phyloP scores from a whole-genome alignment of 2,797 vertebrate species.

The Rhabdophis nuchalis region DNA sequence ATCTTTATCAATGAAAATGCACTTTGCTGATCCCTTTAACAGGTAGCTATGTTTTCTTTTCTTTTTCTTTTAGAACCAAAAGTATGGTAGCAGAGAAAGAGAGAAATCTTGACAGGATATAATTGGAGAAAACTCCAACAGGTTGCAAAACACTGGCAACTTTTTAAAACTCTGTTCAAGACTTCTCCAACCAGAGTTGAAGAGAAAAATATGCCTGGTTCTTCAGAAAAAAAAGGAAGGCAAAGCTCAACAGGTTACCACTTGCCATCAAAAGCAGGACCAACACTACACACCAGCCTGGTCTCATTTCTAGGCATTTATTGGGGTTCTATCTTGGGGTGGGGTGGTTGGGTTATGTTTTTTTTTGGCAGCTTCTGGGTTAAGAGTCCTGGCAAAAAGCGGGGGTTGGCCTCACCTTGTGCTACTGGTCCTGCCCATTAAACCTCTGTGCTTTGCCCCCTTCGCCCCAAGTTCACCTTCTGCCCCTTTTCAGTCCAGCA shows the following conservation, averaged over 20 bases:
- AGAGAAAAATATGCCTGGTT: neutral
- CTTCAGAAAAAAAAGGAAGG: neutral
- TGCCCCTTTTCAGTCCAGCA: neutral
- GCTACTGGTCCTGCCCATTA: neutral
- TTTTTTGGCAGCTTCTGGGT: neutral
- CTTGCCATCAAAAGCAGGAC: neutral
- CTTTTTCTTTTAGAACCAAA: neutral
- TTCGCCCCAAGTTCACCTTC: neutral
- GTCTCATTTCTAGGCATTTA: neutral
- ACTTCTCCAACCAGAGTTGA: neutral
- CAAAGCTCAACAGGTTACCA: neutral
- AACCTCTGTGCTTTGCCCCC: neutral
- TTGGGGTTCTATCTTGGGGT: neutral
- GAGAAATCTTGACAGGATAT: conserved; percentile 11
- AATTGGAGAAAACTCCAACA: conserved; percentile 7
- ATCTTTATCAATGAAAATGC: neutral
- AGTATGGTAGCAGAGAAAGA: neutral
- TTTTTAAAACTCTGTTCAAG: conserved; percentile 23
- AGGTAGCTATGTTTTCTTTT: neutral
- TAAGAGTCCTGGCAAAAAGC: neutral
- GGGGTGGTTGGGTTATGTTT: rapidly evolving
- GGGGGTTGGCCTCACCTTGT: neutral
- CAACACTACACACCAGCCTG: neutral
- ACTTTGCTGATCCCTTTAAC: neutral
- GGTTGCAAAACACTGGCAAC: conserved; percentile 1